phyloP scores from a whole-genome alignment of 2,113 vertebrate species.

The Malaclemys terrapin region DNA sequence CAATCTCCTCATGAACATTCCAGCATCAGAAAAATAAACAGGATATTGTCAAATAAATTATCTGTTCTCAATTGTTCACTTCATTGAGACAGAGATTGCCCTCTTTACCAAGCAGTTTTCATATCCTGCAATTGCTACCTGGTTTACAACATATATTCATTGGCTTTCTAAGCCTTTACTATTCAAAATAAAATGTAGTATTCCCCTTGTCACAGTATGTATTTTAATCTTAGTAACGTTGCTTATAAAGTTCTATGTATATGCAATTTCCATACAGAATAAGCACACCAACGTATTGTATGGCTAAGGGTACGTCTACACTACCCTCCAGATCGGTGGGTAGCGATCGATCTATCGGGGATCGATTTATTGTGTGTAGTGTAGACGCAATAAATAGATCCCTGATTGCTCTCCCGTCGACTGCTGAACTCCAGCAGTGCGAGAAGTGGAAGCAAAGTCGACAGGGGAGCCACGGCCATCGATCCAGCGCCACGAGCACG shows the following conservation, averaged over 20 bases:
- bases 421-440: too few species aligned
- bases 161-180: neutral
- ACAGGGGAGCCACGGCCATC: too few species aligned
- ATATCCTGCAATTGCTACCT: neutral
- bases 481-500: too few species aligned
- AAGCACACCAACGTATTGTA: neutral
- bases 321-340: too few species aligned
- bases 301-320: rapidly evolving
- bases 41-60: neutral
- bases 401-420: too few species aligned
- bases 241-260: neutral
- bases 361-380: too few species aligned
- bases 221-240: neutral
- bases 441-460: too few species aligned
- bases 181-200: neutral
- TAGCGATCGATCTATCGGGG: too few species aligned
- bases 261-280: neutral
- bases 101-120: neutral
- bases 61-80: slow-evolving; percentile 8
- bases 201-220: neutral
- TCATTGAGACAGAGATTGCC: neutral
- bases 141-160: neutral
- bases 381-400: too few species aligned
- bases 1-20: neutral
- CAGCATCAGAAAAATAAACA: neutral